Conservation (phyloP, 1,140 invertebrate species). For the Drosophila busckii region DNA sequence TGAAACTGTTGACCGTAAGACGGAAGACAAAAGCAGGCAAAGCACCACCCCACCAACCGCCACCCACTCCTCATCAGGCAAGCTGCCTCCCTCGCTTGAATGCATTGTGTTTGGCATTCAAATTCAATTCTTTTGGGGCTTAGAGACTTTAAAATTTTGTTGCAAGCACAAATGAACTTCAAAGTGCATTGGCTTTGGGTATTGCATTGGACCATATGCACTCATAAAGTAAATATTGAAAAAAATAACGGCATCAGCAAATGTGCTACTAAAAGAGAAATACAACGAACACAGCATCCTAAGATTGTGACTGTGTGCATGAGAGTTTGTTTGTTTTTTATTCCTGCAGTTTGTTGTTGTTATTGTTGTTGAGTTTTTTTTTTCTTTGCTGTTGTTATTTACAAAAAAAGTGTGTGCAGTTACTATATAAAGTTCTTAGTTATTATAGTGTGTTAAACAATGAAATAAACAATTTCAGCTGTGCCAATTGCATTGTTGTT, state of each 20-base stretch:
- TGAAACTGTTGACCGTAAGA: slow-evolving; percentile 40
- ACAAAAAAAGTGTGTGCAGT: slow-evolving; percentile 66
- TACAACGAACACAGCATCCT: slow-evolving; percentile 30
- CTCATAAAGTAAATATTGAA: slow-evolving; percentile 11
- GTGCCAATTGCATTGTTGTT: slow-evolving; percentile 23
- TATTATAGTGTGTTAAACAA: slow-evolving; percentile 48
- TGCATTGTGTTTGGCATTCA: slow-evolving; percentile 33
- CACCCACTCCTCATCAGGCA: slow-evolving; percentile 10
- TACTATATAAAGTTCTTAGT: slow-evolving; percentile 59
- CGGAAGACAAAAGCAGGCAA: too few relatives aligned
- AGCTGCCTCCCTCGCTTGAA: slow-evolving; percentile 41
- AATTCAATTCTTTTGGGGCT: slow-evolving; percentile 9
- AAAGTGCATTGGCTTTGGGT: too few relatives aligned
- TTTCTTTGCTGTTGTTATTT: too few relatives aligned
- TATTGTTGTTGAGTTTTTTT: too few relatives aligned
- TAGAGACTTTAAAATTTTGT: background rate
- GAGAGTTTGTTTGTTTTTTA: slow-evolving; percentile 26
- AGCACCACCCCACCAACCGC: too few relatives aligned
- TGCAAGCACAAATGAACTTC: too few relatives aligned
- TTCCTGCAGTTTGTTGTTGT: slow-evolving; percentile 30
- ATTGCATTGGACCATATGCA: too few relatives aligned
- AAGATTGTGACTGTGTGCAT: background rate
- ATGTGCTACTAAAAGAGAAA: background rate
- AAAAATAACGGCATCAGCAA: background rate
- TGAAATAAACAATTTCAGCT: slow-evolving; percentile 46